Conservation (phyloP, 2,113 vertebrate species). For the Mustelus asterias region DNA sequence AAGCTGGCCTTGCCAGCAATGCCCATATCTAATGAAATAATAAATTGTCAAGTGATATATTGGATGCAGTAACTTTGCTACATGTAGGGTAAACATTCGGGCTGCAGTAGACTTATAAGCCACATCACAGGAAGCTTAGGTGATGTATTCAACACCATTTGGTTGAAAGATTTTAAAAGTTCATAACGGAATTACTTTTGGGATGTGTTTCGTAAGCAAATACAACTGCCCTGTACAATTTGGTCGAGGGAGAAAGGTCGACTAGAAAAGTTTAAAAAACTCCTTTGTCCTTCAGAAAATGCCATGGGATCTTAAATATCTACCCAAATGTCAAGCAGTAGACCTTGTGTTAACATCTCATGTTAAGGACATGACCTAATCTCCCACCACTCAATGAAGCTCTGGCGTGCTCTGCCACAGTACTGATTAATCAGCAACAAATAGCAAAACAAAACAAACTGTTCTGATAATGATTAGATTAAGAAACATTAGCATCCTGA, state of each 20-base stretch:
- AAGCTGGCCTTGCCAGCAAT: too few species aligned
- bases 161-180: too few species aligned
- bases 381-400: not conserved
- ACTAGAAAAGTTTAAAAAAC: too few species aligned
- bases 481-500: not conserved
- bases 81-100: too few species aligned
- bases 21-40: not conserved
- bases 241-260: too few species aligned
- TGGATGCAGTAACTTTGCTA: too few species aligned
- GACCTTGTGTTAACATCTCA: not conserved
- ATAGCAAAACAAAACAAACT: not conserved
- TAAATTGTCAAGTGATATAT: not conserved
- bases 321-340: not conserved
- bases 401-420: not conserved
- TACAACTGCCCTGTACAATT: too few species aligned
- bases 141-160: too few species aligned
- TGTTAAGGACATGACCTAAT: not conserved
- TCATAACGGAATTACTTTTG: too few species aligned
- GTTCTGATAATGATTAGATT: not conserved
- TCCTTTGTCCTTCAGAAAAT: not conserved
- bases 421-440: not conserved
- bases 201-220: too few species aligned
- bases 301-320: not conserved
- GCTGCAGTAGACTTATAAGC: too few species aligned
- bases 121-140: too few species aligned